Evolutionary conservation across 2,113 vertebrate genomes (phyloP).

Genomic region (Eublepharis macularius): DNA sequence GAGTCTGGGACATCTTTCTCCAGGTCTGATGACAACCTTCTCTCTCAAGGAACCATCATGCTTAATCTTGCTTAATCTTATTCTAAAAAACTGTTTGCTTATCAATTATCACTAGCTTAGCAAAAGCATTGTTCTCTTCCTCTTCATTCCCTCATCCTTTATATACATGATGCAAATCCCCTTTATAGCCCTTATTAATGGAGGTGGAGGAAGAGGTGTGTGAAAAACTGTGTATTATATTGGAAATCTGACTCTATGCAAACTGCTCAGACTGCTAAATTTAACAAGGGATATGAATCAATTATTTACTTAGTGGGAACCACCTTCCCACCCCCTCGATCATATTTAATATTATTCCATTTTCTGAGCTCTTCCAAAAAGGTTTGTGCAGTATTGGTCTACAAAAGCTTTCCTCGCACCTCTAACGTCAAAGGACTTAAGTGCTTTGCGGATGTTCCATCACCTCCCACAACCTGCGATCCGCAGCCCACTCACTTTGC

Average conservation of each 20-base stretch:
- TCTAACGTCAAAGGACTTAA: conserved; percentile 17
- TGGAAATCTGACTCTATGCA: conserved; percentile 32
- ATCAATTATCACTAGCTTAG: background rate
- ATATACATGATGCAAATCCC: background rate
- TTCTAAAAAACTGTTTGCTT: background rate
- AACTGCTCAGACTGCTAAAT: conserved; percentile 46
- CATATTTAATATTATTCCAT: conserved; percentile 63
- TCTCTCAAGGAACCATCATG: background rate
- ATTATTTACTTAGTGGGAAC: conserved; percentile 65
- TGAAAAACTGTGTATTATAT: background rate
- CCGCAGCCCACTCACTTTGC: conserved; percentile 32
- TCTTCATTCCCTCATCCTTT: background rate
- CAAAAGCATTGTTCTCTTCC: background rate
- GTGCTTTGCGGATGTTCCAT: conserved; percentile 15
- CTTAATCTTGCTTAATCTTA: background rate
- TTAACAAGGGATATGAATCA: conserved; percentile 60
- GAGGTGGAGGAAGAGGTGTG: background rate
- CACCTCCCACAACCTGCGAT: conserved; percentile 41
- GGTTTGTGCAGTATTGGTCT: conserved; percentile 26
- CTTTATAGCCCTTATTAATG: background rate
- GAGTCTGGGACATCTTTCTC: too few species aligned
- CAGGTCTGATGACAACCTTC: too few species aligned
- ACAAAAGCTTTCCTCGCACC: conserved; percentile 38
- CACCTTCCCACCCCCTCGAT: conserved; percentile 60
- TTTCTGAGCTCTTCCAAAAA: conserved; percentile 45